A percentile compares a stretch with the other conserved stretches of the same genome.
phyloP scores from a whole-genome alignment of 2,888 invertebrate species.

The Polyommatus iphigenia region DNA sequence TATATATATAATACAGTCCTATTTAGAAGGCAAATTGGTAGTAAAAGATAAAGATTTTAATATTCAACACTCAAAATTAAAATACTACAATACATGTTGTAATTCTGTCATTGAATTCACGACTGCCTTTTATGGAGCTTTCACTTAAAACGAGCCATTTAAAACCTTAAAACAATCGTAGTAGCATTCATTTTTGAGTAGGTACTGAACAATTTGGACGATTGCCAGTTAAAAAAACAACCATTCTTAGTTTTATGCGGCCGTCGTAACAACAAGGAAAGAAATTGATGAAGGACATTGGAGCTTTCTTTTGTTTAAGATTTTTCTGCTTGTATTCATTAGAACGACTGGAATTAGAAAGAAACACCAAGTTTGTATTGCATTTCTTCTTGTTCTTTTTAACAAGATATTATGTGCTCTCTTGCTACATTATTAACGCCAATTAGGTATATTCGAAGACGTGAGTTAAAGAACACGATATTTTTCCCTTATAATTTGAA shows the following conservation, averaged over 20 bases:
- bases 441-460: too few species aligned
- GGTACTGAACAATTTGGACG: constrained; percentile 3
- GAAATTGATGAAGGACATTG: constrained; percentile 21
- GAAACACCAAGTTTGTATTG: constrained; percentile 7
- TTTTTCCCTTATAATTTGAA: too few species aligned
- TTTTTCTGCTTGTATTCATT: neutral
- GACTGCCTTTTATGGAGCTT: neutral
- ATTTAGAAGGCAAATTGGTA: neutral
- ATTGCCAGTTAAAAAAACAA: constrained; percentile 30
- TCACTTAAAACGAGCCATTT: neutral
- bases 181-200: constrained; percentile 9
- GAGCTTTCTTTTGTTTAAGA: constrained; percentile 18
- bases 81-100: neutral
- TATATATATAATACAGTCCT: neutral
- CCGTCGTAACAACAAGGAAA: constrained; percentile 28
- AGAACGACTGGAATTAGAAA: neutral
- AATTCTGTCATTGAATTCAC: constrained; percentile 26
- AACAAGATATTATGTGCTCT: neutral
- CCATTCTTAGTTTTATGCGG: constrained; percentile 25
- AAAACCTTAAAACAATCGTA: constrained; percentile 8
- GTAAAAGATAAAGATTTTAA: neutral
- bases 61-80: neutral
- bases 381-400: neutral
- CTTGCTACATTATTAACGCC: neutral
- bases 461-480: too few species aligned